Evolutionary conservation across 2,888 invertebrate species (phyloP), one percentile per base, ranked within the genome.

Genomic region (Andrena praecox): DNA sequence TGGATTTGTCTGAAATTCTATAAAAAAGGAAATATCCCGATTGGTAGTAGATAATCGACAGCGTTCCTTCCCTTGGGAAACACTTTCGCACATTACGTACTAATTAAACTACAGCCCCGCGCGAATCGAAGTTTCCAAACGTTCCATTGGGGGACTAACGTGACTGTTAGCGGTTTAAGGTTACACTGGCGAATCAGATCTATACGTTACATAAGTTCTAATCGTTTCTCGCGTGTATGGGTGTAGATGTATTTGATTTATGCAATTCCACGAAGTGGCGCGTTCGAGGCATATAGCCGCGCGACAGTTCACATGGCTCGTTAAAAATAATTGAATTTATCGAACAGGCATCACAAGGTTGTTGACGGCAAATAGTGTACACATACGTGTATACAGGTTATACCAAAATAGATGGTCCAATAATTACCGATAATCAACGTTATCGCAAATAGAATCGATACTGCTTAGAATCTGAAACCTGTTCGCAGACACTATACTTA

Each of bases 201-300:
- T 70, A 50, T 20, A 35, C 16, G 67, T 82, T 82, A 82, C 52
- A 20, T 71, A 82, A 82, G 56, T 56, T 29, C 27, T 63, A 68
- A 76, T 80, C 68, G 52, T 52, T 76, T 31, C 66, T 35, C 64
- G n/a, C 50, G n/a, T 48, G 54, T 48, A 50, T 16, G n/a, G 62
- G 24, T 29, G 74, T 66, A 73, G 42, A 50, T 60, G 64, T 73
- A 69, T 12, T 64, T 27, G 48, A 76, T 64, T 59, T 66, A 74
- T 66, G 54, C 52, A 42, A 74, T 79, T 60, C 74, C 60, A 67
- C 24, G 63, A 78, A 80, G 35, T 52, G 42, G 20, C 31, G 50
- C 10, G 42, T 62, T 42, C 29, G 67, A 48, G 12, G 27, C 24
- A 24, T 16, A 10, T n/a, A 63, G 54, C n/a, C n/a, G 72, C 63